Conservation (phyloP, 1,140 invertebrate genomes). For the Littorina saxatilis region DNA sequence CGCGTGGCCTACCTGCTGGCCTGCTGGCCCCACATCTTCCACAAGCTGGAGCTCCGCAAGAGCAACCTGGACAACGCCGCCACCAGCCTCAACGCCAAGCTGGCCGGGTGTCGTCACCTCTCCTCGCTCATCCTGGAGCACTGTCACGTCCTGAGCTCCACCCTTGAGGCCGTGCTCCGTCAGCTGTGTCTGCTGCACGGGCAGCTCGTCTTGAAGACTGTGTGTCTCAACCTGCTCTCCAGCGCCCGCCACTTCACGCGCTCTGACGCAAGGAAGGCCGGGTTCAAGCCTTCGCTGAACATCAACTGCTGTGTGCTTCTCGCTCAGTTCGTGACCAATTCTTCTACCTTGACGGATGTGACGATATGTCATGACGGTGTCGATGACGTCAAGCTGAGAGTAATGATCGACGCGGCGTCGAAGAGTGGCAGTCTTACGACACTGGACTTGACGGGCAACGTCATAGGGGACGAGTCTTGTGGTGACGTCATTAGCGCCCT, state of each 20-base stretch:
- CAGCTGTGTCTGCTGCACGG: constrained; percentile 7
- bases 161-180: constrained; percentile 34
- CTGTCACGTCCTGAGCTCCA: constrained; percentile 39
- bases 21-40: constrained; percentile 46
- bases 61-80: constrained; percentile 47
- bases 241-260: constrained; percentile 42
- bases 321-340: constrained; percentile 34
- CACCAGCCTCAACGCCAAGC: constrained; percentile 37
- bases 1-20: constrained; percentile 46
- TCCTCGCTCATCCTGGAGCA: constrained; percentile 44
- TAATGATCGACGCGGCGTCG: constrained; percentile 34
- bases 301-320: constrained; percentile 26
- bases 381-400: constrained; percentile 36
- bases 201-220: constrained; percentile 5
- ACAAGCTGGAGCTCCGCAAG: constrained; percentile 42
- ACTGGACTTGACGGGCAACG: constrained; percentile 53
- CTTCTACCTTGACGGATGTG: constrained; percentile 33
- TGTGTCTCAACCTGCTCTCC: constrained; percentile 49
- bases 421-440: constrained; percentile 32
- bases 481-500: constrained; percentile 42
- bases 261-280: constrained; percentile 38
- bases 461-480: constrained; percentile 42
- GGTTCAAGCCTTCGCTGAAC: constrained; percentile 43
- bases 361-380: constrained; percentile 49
- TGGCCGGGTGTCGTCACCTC: constrained; percentile 29